phyloP scores from a whole-genome alignment of 1,140 invertebrate genomes.

The Penaeus vannamei region DNA sequence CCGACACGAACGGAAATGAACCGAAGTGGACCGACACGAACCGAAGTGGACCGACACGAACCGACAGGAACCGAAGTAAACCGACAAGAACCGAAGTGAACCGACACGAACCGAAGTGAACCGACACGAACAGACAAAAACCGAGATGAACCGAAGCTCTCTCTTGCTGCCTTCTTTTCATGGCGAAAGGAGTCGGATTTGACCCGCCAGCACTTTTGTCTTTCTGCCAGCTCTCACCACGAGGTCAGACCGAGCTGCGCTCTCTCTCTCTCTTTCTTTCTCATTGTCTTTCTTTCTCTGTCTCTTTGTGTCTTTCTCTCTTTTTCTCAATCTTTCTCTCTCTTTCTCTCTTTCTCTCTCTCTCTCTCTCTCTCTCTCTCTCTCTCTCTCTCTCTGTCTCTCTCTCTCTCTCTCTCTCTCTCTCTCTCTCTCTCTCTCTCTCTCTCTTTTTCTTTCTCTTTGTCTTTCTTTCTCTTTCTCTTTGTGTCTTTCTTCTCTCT shows the following conservation, averaged over 20 bases:
- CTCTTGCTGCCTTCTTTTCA: background rate
- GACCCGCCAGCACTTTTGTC: no score
- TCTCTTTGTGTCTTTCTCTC: background rate
- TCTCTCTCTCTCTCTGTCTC: background rate
- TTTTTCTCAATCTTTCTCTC: background rate
- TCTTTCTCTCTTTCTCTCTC: slow-evolving; percentile 9
- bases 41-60: no score
- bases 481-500: background rate
- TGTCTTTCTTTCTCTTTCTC: slow-evolving; percentile 28
- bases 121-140: no score
- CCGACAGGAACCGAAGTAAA: no score
- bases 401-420: background rate
- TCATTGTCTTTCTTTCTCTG: background rate
- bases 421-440: slow-evolving; percentile 8
- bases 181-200: background rate
- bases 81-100: no score
- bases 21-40: no score
- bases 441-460: background rate
- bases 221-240: no score
- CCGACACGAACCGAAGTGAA: no score
- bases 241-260: background rate
- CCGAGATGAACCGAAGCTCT: background rate
- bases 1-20: no score
- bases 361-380: background rate
- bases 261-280: background rate